Evolutionary conservation across 2,888 invertebrate genomes (phyloP), one percentile per base, ranked within the genome.

Genomic region (Xanthostigma xanthostigma): DNA sequence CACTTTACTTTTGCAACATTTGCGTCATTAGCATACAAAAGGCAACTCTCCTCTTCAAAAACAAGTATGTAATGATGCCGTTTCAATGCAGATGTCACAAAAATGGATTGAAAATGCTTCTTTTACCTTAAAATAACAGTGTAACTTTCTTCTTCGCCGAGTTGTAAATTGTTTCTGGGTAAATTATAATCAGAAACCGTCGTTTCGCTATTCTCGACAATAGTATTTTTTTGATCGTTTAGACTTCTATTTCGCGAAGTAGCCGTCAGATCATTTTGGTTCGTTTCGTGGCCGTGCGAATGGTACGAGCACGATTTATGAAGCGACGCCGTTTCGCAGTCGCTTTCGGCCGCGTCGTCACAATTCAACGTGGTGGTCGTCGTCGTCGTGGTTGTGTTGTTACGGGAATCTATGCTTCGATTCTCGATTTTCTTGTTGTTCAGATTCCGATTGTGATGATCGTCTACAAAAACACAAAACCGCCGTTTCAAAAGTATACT

Each of bases 61-160:
- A 17, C 17, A 3, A 17, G 17, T 17, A 17, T 17, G 17, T 6
- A 27, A 27, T 6, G 27, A 27, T 27, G 27, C 27, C 3, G 1
- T 27, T 27, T 6, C 27, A 27, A 27, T 6, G 27, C 6, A 27
- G 6, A 6, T 27, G 6, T 27, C 6, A 27, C 27, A 27, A 3
- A 27, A 27, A 27, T 27, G 6, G 6, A 1, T 27, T 6, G 27
- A 14, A 14, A 42, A 12, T 5, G 5, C 12, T 14, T 63, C 6
- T 27, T 27, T 27, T 27, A 74, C 67, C 83, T 74, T 52, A 88
- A 72, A 56, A 87, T 87, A 43, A 88, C 84, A 1, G 86, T 86
- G 54, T 84, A 85, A 53, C 81, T 81, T 56, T 82, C 82, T 0
- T 75, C 75, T 54, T 77, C 77, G 50, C 75, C 74, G 49, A 73